Base-by-base conservation (phyloP, 2,113 vertebrate species). In the Tachysurus vachellii region DNA sequence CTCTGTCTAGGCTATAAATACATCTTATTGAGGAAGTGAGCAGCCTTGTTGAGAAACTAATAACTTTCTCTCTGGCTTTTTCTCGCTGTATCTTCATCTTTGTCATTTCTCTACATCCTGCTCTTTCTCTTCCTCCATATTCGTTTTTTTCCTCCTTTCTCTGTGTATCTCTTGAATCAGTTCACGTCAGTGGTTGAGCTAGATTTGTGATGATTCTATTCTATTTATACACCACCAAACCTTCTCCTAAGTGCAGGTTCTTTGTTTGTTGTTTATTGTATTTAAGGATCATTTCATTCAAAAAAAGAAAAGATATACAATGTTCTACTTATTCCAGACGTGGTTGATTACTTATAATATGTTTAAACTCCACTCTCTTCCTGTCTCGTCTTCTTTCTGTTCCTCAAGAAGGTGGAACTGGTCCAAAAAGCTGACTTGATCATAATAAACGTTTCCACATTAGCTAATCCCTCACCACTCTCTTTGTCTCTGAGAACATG, bases 1-100 rank as follows among this genome's bases (percentile, higher is more conserved):
- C 77, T 56, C 77, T 8, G 28, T 80, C 77, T 56, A 21, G 77
- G 77, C 17, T 80, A 80, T 80, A 80, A 80, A 80, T 80, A 80
- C 54, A 57, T 80, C 16, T 80, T n/a, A 2, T 56, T 36, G 77
- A 80, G n/a, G 77, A 59, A 80, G 77, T 36, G 77, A 56, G 28
- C 53, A 57, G 77, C 77, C 54, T 56, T 79, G 53, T 79, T 79
- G 53, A 54, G 53, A 79, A 79, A 79, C 76, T 28, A 79, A 79
- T 79, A 79, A 31, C 76, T 54, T 19, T 79, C 50, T 76, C 73
- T 76, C 47, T 21, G 28, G 13, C 31, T 75, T 47, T 75, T 42
- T 17, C 47, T 56, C 7, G 1, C 76, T 28, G 47, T 77, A 77
- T 77, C 73, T 77, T 50, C 73, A 50, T 76, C 73, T 50, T 5